Conservation (phyloP, 1,140 invertebrate species). For the Drosophila arawakana region DNA sequence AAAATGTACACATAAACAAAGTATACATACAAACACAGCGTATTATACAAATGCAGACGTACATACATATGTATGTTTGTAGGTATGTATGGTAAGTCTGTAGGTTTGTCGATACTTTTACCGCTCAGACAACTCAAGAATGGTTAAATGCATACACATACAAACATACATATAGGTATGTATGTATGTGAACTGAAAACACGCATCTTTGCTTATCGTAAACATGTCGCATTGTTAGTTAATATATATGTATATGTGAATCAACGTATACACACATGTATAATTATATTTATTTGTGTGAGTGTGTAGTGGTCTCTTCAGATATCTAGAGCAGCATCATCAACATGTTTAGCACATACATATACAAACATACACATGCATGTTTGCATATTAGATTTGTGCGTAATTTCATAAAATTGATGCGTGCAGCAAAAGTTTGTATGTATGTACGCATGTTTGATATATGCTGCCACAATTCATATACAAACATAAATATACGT, state of each 20-base stretch:
- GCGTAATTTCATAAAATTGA: constrained; percentile 24
- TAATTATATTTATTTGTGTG: constrained; percentile 11
- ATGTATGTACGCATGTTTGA: constrained; percentile 23
- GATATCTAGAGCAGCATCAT: constrained; percentile 36
- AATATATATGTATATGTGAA: constrained; percentile 18
- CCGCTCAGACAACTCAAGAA: constrained; percentile 32
- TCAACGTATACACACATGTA: constrained; percentile 9
- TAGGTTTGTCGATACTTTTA: constrained; percentile 18
- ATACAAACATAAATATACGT: constrained; percentile 4
- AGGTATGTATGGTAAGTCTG: constrained; percentile 21
- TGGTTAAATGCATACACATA: constrained; percentile 14
- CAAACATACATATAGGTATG: neutral
- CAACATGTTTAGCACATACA: constrained; percentile 22
- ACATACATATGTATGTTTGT: constrained; percentile 11
- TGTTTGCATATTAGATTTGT: constrained; percentile 24
- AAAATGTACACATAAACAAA: constrained; percentile 29
- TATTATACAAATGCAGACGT: constrained; percentile 8
- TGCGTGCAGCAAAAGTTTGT: constrained; percentile 15
- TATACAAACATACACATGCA: constrained; percentile 16
- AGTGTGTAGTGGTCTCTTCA: constrained; percentile 8
- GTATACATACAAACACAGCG: constrained; percentile 8
- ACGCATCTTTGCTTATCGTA: constrained; percentile 34
- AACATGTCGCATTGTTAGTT: constrained; percentile 35
- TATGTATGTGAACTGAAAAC: constrained; percentile 22
- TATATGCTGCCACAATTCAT: constrained; percentile 21